Base-by-base conservation (phyloP, 2,797 vertebrate species). In the Hydrolagus colliei region DNA sequence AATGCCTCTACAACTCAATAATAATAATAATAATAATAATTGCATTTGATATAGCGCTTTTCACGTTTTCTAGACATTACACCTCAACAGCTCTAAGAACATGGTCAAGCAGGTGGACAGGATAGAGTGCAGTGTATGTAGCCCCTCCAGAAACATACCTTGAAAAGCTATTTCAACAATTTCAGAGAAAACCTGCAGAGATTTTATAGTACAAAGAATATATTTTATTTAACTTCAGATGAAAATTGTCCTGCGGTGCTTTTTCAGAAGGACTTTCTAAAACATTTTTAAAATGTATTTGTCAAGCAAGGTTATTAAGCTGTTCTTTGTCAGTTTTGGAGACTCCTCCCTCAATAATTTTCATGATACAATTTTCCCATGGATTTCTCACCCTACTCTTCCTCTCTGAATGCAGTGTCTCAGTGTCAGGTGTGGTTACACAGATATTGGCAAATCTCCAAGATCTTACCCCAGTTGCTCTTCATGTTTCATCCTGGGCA, bases 61-160 rank as follows among this genome's bases (percentile, higher is more conserved):
- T 0, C 27, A 27, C 27, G 27, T 27, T 27, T 27, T 27, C 27
- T 27, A 27, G 27, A 27, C 27, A 27, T 27, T 27, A 27, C 27
- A 27, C 27, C 27, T 27, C 27, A 27, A 27, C 52, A 20, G 20
- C 16, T 41, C 63, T 8, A 67, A 65, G 22, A 22, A 67, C 35
- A 16, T 14, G 10, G 78, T 67, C 78, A 11, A 62, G 35, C 78
- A 67, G 61, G 78, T 80, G 78, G 35, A 62, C 63, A 80, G 63
- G 63, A 9, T 67, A 80, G 78, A 80, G 78, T 62, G 78, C 78
- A 80, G 78, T 62, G 78, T 62, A 67, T 52, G 41, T 52, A 52
- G 9, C 27, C 78, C 27, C 62, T 67, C 2, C 63, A 35, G 78
- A 5, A 16, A 32, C 22, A 63, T 67, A 16, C 67, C 78, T 16